Conservation (phyloP, 2,888 invertebrate species). For the Isotomurus palustris region DNA sequence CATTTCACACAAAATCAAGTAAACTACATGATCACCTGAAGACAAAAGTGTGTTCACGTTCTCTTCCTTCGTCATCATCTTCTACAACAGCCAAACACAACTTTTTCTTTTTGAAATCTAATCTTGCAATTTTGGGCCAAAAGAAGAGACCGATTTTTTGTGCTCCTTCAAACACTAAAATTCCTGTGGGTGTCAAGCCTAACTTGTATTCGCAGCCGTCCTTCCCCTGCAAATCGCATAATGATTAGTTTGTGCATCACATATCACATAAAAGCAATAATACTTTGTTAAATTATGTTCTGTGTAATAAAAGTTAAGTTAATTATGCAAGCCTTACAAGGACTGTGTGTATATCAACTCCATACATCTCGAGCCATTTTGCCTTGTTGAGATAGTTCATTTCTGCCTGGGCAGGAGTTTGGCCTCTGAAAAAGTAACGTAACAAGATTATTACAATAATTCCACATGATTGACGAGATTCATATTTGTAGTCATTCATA, state of each 20-base stretch:
- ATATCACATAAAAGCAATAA: background rate
- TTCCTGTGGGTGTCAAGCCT: constrained; percentile 96
- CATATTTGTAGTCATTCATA: constrained; percentile 34
- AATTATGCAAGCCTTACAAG: constrained; percentile 54
- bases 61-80: constrained; percentile 93
- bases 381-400: constrained; percentile 90
- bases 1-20: background rate
- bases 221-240: constrained; percentile 64
- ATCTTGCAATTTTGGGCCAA: constrained; percentile 97
- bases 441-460: background rate
- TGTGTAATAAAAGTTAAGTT: background rate
- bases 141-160: constrained; percentile 98
- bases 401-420: constrained; percentile 94
- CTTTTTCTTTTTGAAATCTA: constrained; percentile 98
- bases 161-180: constrained; percentile 92
- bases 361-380: constrained; percentile 98
- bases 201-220: constrained; percentile 94
- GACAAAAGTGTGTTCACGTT: constrained; percentile 98
- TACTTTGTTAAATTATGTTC: background rate
- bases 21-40: constrained; percentile 60
- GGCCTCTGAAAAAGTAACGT: constrained; percentile 56
- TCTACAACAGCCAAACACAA: constrained; percentile 95
- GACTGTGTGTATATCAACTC: constrained; percentile 97
- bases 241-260: background rate
- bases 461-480: background rate